These are phyloP conservation scores for Entomyzon cyanotis DNA, from an alignment of 2,113 vertebrate species.

Conservation along the genomic window DNA sequence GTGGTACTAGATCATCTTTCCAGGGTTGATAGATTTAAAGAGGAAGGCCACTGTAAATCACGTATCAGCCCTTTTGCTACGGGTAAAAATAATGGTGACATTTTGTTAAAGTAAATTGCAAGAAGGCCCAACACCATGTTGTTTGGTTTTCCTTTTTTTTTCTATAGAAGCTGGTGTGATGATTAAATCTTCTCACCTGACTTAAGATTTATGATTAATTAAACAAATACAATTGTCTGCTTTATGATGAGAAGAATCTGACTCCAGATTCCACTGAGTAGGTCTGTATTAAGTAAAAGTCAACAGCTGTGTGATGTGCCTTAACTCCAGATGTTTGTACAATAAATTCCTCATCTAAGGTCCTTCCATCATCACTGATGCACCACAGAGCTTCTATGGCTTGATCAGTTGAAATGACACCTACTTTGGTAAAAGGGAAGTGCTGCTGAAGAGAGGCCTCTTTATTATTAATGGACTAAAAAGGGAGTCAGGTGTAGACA, in stretches of 20 bases:
- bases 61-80: neutral
- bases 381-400: neutral
- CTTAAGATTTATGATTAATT: neutral
- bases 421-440: neutral
- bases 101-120: slow-evolving; percentile 2
- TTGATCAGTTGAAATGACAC: neutral
- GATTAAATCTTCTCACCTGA: neutral
- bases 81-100: neutral
- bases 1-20: slow-evolving; percentile 36
- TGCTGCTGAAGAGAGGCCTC: neutral
- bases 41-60: slow-evolving; percentile 43
- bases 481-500: neutral
- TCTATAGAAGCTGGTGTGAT: neutral
- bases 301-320: neutral
- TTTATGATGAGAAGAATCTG: neutral
- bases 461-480: neutral
- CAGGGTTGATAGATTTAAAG: neutral
- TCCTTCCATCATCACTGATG: neutral
- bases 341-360: neutral
- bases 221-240: neutral
- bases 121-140: neutral
- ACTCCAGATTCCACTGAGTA: neutral
- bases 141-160: neutral
- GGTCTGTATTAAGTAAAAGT: neutral
- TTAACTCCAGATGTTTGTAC: neutral